Percentiles rank a stretch among this genome's conserved stretches.
Evolutionary conservation across 2,888 invertebrate species (phyloP).

Genomic region (Acleris laterana): DNA sequence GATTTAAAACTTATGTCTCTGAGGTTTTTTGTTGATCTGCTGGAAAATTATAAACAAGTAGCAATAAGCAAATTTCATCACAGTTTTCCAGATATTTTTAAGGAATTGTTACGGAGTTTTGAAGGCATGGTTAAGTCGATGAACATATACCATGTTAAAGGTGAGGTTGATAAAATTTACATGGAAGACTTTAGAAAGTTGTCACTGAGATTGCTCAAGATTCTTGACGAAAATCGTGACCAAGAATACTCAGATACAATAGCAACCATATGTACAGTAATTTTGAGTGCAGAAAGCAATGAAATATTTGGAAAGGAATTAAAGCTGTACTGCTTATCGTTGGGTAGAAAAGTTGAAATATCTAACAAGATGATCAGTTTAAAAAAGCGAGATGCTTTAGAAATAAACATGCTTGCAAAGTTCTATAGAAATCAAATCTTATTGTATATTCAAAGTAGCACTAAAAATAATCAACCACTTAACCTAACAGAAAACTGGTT

Average conservation of each 20-base stretch:
- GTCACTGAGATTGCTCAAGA: constrained; percentile 53
- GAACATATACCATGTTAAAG: constrained; percentile 62
- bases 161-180: constrained; percentile 54
- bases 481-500: constrained; percentile 58
- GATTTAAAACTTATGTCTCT: constrained; percentile 66
- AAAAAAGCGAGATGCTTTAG: constrained; percentile 54
- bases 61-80: constrained; percentile 55
- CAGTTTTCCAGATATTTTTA: constrained; percentile 55
- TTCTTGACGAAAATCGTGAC: constrained; percentile 42
- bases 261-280: constrained; percentile 55
- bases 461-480: constrained; percentile 32
- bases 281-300: constrained; percentile 53
- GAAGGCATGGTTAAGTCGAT: constrained; percentile 61
- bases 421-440: constrained; percentile 58
- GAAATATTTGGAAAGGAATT: constrained; percentile 60
- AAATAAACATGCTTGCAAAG: constrained; percentile 59
- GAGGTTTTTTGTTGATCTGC: constrained; percentile 64
- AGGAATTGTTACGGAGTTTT: constrained; percentile 53
- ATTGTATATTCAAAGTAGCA: constrained; percentile 45
- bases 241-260: constrained; percentile 49
- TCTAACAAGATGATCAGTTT: constrained; percentile 56
- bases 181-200: constrained; percentile 58
- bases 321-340: constrained; percentile 59
- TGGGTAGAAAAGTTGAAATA: constrained; percentile 56
- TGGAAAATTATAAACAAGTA: constrained; percentile 59